Evolutionary conservation across 2,113 vertebrate genomes (phyloP), one percentile per base, ranked within the genome.

Genomic region (Erinaceus europaeus): DNA sequence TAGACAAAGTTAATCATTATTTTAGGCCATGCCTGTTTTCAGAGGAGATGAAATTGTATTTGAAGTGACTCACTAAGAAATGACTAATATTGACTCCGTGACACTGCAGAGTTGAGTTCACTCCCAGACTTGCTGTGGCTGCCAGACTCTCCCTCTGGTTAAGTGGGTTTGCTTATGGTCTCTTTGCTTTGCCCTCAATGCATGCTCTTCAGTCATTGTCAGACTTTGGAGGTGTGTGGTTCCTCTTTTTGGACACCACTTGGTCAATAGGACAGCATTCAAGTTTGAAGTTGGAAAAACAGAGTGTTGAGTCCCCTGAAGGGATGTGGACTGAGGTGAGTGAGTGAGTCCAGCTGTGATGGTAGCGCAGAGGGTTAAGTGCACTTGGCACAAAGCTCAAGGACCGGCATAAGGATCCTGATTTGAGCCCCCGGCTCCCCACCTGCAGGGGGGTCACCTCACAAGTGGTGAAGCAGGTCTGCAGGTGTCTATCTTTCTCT

Each of bases 251-350:
- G 67, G 88, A 80, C 32, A 88, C 50, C 32, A 4, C 75, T 52
- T 89, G 93, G 94, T 94, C 52, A 57, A n/a, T 84, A 83, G 65
- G 76, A 79, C 42, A 90, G 76, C 29, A 57, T 53, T 93, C 44
- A 29, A 69, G 83, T 46, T 65, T 72, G 79, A 92, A 80, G n/a
- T 42, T 79, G 79, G 72, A 65, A 75, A 81, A 78, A 94, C n/a
- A 90, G 86, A 91, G 61, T 86, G 67, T 23, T 64, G 46, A 80
- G 12, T 87, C 90, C 69, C 13, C 38, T 61, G 79, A 90, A 91
- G 68, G 65, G 69, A 88, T 80, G n/a, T n/a, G n/a, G n/a, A n/a
- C n/a, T n/a, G n/a, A n/a, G n/a, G n/a, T n/a, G n/a, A n/a, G n/a
- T n/a, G n/a, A n/a, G n/a, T n/a, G n/a, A n/a, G n/a, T n/a, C n/a